Percentiles rank a stretch among this genome's conserved stretches.
These are phyloP conservation scores for Scomber japonicus DNA, from an alignment of 2,113 vertebrate genomes.

Conservation along the genomic window DNA sequence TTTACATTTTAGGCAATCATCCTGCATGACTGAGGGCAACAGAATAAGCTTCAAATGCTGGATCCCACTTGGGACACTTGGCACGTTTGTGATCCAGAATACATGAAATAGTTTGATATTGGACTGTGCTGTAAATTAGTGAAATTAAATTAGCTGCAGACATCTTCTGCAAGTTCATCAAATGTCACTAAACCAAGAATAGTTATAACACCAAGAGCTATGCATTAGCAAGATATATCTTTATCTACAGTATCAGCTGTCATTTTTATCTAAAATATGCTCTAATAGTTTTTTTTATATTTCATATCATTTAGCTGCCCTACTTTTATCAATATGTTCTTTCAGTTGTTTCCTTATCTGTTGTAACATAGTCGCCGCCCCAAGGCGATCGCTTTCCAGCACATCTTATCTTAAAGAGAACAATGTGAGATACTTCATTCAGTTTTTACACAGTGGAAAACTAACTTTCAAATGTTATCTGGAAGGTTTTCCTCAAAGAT, in stretches of 20 bases:
- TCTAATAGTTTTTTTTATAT: neutral
- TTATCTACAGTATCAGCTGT: neutral
- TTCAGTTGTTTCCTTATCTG: slow-evolving; percentile 1
- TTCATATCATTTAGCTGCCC: neutral
- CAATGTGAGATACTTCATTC: neutral
- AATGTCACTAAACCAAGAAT: neutral
- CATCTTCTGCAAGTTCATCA: neutral
- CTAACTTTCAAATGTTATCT: neutral
- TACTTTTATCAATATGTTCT: slow-evolving; percentile 5
- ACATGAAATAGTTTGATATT: neutral
- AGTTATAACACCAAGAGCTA: neutral
- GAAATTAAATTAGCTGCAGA: neutral
- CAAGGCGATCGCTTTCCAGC: neutral
- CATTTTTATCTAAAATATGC: slow-evolving; percentile 6
- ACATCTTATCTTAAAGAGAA: slow-evolving; percentile 1
- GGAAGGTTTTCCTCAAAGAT: neutral
- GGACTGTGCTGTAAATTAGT: neutral
- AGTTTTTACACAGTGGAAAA: neutral
- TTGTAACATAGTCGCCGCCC: neutral
- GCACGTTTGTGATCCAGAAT: slow-evolving; percentile 7
- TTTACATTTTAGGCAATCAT: slow-evolving; percentile 45
- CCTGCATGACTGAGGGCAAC: slow-evolving; percentile 14
- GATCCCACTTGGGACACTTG: neutral
- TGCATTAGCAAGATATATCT: neutral
- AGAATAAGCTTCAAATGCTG: slow-evolving; percentile 12